A percentile compares a stretch with the other conserved stretches of the same genome.
These are phyloP conservation scores for Calephelis nemesis DNA, from an alignment of 1,140 invertebrate species.

Conservation along the genomic window DNA sequence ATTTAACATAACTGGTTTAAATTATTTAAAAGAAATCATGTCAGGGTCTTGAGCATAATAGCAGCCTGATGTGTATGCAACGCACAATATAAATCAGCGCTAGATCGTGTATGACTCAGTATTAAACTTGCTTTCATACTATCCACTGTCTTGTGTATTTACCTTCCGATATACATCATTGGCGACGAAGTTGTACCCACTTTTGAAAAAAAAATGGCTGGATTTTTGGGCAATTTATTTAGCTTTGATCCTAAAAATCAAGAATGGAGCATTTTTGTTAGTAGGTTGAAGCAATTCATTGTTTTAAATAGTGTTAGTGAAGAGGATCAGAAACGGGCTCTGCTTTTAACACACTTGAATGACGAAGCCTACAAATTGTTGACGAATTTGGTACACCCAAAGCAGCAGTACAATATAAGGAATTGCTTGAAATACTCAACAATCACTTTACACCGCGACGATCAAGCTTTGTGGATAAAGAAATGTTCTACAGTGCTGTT, in stretches of 20 bases:
- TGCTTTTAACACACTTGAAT: constrained; percentile 27
- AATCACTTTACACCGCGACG: constrained; percentile 31
- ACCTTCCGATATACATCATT: constrained; percentile 7
- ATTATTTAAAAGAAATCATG: no score
- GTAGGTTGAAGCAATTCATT: constrained; percentile 27
- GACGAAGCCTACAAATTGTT: constrained; percentile 28
- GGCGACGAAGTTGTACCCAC: constrained; percentile 19
- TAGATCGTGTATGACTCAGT: not conserved
- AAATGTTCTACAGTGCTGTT: constrained; percentile 28
- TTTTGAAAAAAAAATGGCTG: constrained; percentile 19
- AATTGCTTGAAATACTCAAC: no score
- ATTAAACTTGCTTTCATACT: constrained; percentile 1
- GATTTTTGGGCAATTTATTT: constrained; percentile 25
- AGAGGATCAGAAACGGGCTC: constrained; percentile 19
- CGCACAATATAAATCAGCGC: no score
- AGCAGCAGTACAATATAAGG: constrained; percentile 20
- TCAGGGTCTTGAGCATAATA: no score
- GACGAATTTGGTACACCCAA: constrained; percentile 27
- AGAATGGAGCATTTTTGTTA: constrained; percentile 27
- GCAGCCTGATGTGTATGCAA: no score
- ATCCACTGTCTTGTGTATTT: not conserved
- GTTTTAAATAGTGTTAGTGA: constrained; percentile 21
- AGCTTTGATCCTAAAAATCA: constrained; percentile 22
- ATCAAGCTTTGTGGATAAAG: constrained; percentile 30
- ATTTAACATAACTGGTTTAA: no score